Base-by-base conservation (phyloP, 2,113 vertebrate species). In the Scatophagus argus region DNA sequence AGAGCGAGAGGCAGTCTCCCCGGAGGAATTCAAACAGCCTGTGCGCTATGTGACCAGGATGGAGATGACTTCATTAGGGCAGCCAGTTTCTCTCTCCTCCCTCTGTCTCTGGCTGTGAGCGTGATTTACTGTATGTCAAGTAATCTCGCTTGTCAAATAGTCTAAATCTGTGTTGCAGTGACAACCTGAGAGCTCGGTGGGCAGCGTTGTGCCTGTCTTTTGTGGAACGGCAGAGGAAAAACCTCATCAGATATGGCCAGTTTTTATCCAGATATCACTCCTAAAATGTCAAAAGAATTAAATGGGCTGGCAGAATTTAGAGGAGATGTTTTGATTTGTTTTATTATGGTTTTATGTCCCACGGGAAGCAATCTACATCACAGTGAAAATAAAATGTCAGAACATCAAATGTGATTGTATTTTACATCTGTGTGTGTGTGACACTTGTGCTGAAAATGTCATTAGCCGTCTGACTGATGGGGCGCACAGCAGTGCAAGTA, bases 51-150 rank as follows among this genome's bases (percentile, higher is more conserved):
- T 87, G 88, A 87, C 70, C 23, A 8, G 84, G 86, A 75, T 88
- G 84, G 75, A 85, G 84, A 88, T 83, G 84, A 88, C 89, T 87
- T 83, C 69, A 89, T 90, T 78, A 90, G 82, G 54, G 58, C 29
- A 34, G 54, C 52, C 74, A 59, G 38, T 70, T 46, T 44, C 78
- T 36, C 62, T 59, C 56, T 55, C 67, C 63, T 29, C 69, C 29
- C 52, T 65, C 59, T 65, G 56, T 7, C 64, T 46, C 68, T n/a
- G 38, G 38, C 66, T 68, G 74, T 25, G 68, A 74, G 47, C 67
- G 39, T 75, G 74, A 72, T 79, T 85, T 69, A 74, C 74, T 82
- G 62, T 65, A 77, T 36, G 49, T 64, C 72, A 68, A 77, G 43
- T 29, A 51, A 81, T 81, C 56, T 56, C 25, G 31, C 73, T 73